phyloP scores from a whole-genome alignment of 2,113 vertebrate species.

The Phrynosoma blainvillii region DNA sequence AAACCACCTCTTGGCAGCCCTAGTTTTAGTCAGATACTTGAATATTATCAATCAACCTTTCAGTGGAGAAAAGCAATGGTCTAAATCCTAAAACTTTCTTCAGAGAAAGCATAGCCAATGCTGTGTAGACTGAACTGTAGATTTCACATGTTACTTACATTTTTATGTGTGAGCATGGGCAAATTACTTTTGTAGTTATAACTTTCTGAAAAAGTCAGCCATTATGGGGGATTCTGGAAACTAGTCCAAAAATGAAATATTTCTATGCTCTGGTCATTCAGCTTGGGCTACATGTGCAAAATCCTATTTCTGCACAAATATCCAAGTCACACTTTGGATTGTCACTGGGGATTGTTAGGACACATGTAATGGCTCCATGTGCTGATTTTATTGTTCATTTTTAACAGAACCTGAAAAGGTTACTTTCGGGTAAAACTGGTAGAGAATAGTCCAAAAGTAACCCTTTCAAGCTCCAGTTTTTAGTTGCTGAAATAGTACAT shows the following conservation, averaged over 20 bases:
- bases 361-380: neutral
- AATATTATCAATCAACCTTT: neutral
- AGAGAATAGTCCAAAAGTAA: too few relatives aligned
- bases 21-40: neutral
- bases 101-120: too few relatives aligned
- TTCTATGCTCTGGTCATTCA: neutral
- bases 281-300: neutral
- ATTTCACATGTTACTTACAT: too few relatives aligned
- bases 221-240: too few relatives aligned
- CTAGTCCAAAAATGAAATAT: neutral
- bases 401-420: neutral
- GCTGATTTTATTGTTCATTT: slow-evolving; percentile 23
- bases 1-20: too few relatives aligned
- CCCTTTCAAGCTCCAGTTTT: too few relatives aligned
- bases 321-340: neutral
- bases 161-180: too few relatives aligned
- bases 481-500: neutral
- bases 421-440: neutral
- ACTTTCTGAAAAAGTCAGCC: too few relatives aligned
- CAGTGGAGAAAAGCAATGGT: neutral
- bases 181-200: too few relatives aligned
- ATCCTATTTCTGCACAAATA: neutral
- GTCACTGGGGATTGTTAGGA: neutral
- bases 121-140: too few relatives aligned
- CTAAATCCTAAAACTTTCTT: neutral